These are phyloP conservation scores for Carabus problematicus DNA, from an alignment of 2,888 invertebrate species.

Conservation along the genomic window DNA sequence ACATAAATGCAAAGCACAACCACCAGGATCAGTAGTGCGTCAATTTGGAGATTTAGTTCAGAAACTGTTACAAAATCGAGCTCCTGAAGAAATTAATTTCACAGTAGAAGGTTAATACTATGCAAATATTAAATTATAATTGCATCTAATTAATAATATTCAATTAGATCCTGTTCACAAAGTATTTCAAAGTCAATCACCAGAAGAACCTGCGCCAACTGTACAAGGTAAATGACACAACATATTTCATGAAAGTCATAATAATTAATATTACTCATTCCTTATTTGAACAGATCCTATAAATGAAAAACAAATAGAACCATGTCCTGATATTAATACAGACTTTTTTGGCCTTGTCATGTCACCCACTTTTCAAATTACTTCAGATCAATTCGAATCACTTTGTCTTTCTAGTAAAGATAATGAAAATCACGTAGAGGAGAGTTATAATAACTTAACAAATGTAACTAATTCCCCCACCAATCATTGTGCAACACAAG, in stretches of 20 bases:
- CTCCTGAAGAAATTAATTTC: conserved; percentile 4
- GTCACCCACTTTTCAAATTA: conserved; percentile 54
- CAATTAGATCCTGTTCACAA: too few relatives aligned
- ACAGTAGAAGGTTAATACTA: conserved; percentile 24
- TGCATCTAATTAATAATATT: neutral
- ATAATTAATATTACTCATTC: neutral
- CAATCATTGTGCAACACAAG: conserved; percentile 19
- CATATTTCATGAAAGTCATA: neutral
- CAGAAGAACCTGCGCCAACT: neutral
- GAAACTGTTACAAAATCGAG: conserved; percentile 46
- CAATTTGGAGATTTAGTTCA: conserved; percentile 51
- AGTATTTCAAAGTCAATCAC: neutral
- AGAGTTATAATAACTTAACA: conserved; percentile 44
- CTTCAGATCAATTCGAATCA: conserved; percentile 68
- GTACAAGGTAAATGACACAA: too few relatives aligned
- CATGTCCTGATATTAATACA: conserved; percentile 47
- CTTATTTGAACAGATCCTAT: neutral
- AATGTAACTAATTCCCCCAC: conserved; percentile 24
- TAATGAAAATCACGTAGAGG: conserved; percentile 41
- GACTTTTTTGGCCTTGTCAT: conserved; percentile 61
- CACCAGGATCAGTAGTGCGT: conserved; percentile 65
- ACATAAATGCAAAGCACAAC: conserved; percentile 76
- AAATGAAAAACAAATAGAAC: conserved; percentile 23
- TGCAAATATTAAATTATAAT: neutral
- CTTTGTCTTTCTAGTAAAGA: conserved; percentile 62